Base-by-base conservation (phyloP, 2,113 vertebrate genomes). In the Lates calcarifer region DNA sequence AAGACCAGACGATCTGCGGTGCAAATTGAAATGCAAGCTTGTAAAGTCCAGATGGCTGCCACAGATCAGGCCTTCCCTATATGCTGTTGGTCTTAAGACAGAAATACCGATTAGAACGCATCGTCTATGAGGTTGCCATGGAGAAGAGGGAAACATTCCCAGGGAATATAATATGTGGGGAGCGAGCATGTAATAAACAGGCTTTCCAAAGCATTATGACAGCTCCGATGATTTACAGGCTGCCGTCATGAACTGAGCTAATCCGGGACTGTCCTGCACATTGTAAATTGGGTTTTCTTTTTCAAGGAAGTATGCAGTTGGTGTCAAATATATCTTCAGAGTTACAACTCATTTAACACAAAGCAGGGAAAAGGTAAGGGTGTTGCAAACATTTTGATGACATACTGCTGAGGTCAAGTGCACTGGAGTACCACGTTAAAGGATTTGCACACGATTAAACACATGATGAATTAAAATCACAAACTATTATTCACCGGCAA, bases 81-180 rank as follows among this genome's bases (percentile, higher is more conserved):
- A 71, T 62, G 58, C 67, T 79, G 35, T 81, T 45, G 33, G 58
- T 76, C 60, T 58, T 70, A 63, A 65, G 74, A 83, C 24, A 84
- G 74, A 85, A 87, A 75, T 85, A 69, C 57, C 58, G 68, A 92
- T 91, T 90, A 63, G 65, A 85, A 83, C 70, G 70, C 53, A 66
- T 77, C 22, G 12, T 84, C 62, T 81, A 31, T 71, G 49, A 83
- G 18, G 82, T 92, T 90, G 92, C 88, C 74, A 86, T 81, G 83
- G 81, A 65, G 77, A 90, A 81, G 49, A 87, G 64, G 57, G 45
- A 90, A 90, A 89, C 80, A 86, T 87, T 94, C 86, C 86, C 90
- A 83, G 75, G 74, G 60, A 49, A 65, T 39, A 60, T 47, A 24
- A 61, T 71, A 67, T 70, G 64, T 53, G 57, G 26, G 62, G 67